Conservation (phyloP, 2,888 invertebrate species). For the Zygogramma bicolorata region DNA sequence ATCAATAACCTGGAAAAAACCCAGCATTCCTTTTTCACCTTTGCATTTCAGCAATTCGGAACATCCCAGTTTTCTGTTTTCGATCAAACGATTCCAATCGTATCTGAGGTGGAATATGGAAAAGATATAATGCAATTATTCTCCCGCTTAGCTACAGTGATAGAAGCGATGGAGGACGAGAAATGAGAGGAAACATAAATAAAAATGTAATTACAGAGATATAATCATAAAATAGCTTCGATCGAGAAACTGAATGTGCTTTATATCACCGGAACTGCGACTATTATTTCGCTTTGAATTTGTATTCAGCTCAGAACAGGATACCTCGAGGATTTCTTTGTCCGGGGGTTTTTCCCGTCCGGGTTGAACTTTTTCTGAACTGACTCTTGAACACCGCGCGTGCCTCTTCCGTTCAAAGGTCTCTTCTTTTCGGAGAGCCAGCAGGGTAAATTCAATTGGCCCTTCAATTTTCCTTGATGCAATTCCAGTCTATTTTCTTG, state of each 20-base stretch:
- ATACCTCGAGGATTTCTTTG: slow-evolving; percentile 60
- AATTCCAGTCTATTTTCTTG: slow-evolving; percentile 14
- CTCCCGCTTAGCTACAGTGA: slow-evolving; percentile 27
- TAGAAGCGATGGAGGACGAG: neutral
- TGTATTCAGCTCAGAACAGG: slow-evolving; percentile 57
- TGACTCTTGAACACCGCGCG: slow-evolving; percentile 61
- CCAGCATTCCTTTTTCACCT: slow-evolving; percentile 9
- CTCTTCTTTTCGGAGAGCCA: slow-evolving; percentile 28
- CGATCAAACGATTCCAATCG: slow-evolving; percentile 38
- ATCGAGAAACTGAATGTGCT: slow-evolving; percentile 44
- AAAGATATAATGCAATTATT: slow-evolving; percentile 46
- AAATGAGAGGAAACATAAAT: slow-evolving; percentile 53
- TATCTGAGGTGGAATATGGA: slow-evolving; percentile 42
- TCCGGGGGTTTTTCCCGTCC: slow-evolving; percentile 58
- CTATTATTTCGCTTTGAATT: slow-evolving; percentile 54
- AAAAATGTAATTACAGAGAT: slow-evolving; percentile 61
- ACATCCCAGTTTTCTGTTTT: slow-evolving; percentile 34
- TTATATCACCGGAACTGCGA: slow-evolving; percentile 41
- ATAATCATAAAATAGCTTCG: slow-evolving; percentile 59
- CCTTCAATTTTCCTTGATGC: slow-evolving; percentile 39
- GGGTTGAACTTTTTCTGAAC: slow-evolving; percentile 54
- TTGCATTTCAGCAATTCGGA: slow-evolving; percentile 12
- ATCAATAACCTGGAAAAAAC: neutral
- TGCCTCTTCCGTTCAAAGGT: slow-evolving; percentile 54
- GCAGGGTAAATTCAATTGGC: slow-evolving; percentile 44